Evolutionary conservation across 30 jellyfish, hydroid and myxozoan species (phyloP), one percentile per base, ranked within the genome.

Genomic region (Turritopsis dohrnii): DNA sequence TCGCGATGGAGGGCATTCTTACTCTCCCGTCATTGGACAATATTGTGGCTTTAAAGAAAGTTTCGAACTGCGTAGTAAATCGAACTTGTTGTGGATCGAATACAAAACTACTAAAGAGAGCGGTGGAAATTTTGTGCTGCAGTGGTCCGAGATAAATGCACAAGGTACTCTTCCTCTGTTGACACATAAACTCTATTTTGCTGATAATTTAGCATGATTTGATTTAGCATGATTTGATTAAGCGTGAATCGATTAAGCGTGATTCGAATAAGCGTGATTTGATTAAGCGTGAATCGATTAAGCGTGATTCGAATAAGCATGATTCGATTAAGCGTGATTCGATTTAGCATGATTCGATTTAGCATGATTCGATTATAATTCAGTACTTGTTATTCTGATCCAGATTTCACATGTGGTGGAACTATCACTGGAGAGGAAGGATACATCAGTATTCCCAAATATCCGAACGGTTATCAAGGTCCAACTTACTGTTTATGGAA

Each of bases 1-100:
- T 21, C 85, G 89, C 31, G 89, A 82, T 71, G 89, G 89, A 25
- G 85, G 24, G 20, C 21, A 31, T 18, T 82, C 89, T 17, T 66
- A 27, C 29, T 82, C 89, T 18, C 74, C 89, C 22, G 21, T 21
- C 52, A 25, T 82, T 21, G 89, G 73, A 9, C 52, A 16, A 26
- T 82, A 66, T 66, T 82, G 89, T 71, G 89, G 76, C 28, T 20
- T n/a, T 1, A 60, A 28, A n/a, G 65, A 81, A 21, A 27, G 52
- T 31, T 21, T 65, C 9, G 52, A 26, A 0, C 26, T 21, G 23
- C 24, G 31, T 28, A 25, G 86, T 18, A 66, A 23, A 19, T 26
- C 86, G 27, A 66, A 82, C 7, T 26, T 17, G 73, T 24, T 82
- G 21, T 82, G 89, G 89, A 71, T 82, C 18, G 89, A 82, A 71